Percentiles rank a stretch among this genome's conserved stretches.
Conservation (phyloP, 1,140 invertebrate genomes). For the Drosophila parvula region DNA sequence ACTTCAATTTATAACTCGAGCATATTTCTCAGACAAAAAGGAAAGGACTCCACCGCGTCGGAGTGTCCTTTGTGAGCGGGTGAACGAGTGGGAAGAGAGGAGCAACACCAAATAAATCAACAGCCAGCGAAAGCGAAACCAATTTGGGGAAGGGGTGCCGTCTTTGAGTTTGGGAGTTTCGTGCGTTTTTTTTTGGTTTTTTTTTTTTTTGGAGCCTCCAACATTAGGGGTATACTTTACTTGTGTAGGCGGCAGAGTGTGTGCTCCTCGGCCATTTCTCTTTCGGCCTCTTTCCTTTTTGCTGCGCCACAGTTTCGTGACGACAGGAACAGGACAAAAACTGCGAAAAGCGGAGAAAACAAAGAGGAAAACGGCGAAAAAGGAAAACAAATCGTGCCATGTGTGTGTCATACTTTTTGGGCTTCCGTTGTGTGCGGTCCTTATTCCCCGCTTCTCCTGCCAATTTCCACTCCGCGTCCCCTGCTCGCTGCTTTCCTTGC, state of each 20-base stretch:
- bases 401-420: slow-evolving; percentile 57
- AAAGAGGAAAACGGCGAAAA: slow-evolving; percentile 25
- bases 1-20: slow-evolving; percentile 74
- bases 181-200: neutral
- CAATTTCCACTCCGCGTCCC: too few species aligned
- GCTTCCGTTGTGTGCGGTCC: slow-evolving; percentile 33
- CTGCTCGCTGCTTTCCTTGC: neutral
- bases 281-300: slow-evolving; percentile 10
- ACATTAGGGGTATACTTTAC: slow-evolving; percentile 51
- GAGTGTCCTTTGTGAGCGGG: slow-evolving; percentile 52
- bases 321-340: slow-evolving; percentile 37
- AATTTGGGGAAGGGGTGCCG: slow-evolving; percentile 14
- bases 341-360: slow-evolving; percentile 41
- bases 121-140: slow-evolving; percentile 68
- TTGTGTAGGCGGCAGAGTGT: slow-evolving; percentile 25
- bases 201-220: slow-evolving; percentile 38
- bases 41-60: slow-evolving; percentile 26
- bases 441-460: neutral
- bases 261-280: slow-evolving; percentile 34
- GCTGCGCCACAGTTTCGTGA: slow-evolving; percentile 35
- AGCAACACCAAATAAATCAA: slow-evolving; percentile 76
- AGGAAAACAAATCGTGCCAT: slow-evolving; percentile 52
- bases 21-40: slow-evolving; percentile 57
- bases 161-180: slow-evolving; percentile 17
- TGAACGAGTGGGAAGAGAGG: slow-evolving; percentile 30